Evolutionary conservation across 2,797 vertebrate genomes (phyloP).

Genomic region (Sebastes oblongus): DNA sequence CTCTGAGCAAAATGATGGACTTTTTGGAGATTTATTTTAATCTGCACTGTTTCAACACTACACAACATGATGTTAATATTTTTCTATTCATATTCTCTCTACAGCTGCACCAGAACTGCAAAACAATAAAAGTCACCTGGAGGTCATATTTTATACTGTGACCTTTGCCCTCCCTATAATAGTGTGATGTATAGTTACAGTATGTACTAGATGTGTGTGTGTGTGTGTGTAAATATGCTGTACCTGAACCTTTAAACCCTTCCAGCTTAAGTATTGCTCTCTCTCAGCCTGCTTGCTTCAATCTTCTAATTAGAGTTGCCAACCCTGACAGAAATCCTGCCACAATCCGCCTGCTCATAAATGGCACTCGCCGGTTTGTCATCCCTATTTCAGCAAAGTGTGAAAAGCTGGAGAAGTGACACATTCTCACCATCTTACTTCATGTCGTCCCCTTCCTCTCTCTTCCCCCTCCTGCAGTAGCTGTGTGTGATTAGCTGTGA

Average conservation of each 20-base stretch:
- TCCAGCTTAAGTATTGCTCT: slow-evolving; percentile 44
- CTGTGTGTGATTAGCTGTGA: slow-evolving; percentile 28
- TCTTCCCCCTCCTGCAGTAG: neutral
- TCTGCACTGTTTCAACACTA: neutral
- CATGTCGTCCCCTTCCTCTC: slow-evolving; percentile 25
- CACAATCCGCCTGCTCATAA: slow-evolving; percentile 65
- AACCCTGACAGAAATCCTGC: slow-evolving; percentile 70
- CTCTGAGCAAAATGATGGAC: neutral
- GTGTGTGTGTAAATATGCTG: neutral
- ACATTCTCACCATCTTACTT: slow-evolving; percentile 63
- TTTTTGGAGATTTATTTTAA: neutral
- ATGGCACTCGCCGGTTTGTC: slow-evolving; percentile 70
- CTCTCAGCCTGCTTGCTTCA: slow-evolving; percentile 46
- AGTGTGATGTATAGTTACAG: neutral
- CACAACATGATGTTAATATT: neutral
- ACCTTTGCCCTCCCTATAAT: slow-evolving; percentile 5
- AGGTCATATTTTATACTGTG: slow-evolving; percentile 2
- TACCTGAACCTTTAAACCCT: slow-evolving; percentile 62
- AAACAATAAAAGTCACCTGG: neutral
- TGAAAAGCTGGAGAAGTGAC: slow-evolving; percentile 73
- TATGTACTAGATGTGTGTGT: neutral
- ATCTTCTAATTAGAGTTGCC: slow-evolving; percentile 75
- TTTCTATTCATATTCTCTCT: neutral
- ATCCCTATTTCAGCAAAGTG: slow-evolving; percentile 70
- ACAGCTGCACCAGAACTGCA: neutral